These are phyloP conservation scores for Mirounga angustirostris DNA, from an alignment of 2,113 vertebrate genomes.

Conservation along the genomic window DNA sequence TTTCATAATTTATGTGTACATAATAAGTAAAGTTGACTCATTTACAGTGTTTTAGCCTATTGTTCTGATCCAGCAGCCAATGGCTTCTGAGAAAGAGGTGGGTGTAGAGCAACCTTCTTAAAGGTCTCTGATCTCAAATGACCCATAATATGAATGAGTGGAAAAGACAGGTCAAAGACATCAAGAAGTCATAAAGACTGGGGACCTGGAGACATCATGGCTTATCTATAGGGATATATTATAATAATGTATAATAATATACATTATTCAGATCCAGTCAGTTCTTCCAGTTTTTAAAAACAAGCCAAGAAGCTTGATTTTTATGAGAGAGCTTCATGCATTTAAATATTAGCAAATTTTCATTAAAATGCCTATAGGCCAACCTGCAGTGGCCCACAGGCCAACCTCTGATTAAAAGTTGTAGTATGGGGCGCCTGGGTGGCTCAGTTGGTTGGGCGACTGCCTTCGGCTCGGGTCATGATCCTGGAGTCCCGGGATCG, in stretches of 20 bases:
- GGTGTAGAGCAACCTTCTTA: not conserved
- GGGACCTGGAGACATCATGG: not conserved
- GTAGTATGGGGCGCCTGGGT: not conserved
- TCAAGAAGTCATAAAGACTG: not conserved
- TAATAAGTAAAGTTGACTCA: not conserved
- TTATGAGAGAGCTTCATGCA: not conserved
- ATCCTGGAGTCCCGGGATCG: not conserved
- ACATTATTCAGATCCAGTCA: not conserved
- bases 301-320: not conserved
- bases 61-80: not conserved
- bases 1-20: constrained; percentile 25
- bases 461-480: not conserved
- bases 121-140: not conserved
- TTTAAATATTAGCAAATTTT: constrained; percentile 23
- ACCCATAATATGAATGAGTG: not conserved
- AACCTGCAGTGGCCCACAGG: not conserved
- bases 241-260: not conserved
- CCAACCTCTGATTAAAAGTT: not conserved
- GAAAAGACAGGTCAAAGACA: not conserved
- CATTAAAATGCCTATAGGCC: not conserved
- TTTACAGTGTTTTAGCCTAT: not conserved
- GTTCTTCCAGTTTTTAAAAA: not conserved
- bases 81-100: not conserved
- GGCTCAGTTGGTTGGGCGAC: not conserved
- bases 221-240: not conserved